Evolutionary conservation across 2,113 vertebrate species (phyloP), one percentile per base, ranked within the genome.

Genomic region (Sinocyclocheilus anophthalmus): DNA sequence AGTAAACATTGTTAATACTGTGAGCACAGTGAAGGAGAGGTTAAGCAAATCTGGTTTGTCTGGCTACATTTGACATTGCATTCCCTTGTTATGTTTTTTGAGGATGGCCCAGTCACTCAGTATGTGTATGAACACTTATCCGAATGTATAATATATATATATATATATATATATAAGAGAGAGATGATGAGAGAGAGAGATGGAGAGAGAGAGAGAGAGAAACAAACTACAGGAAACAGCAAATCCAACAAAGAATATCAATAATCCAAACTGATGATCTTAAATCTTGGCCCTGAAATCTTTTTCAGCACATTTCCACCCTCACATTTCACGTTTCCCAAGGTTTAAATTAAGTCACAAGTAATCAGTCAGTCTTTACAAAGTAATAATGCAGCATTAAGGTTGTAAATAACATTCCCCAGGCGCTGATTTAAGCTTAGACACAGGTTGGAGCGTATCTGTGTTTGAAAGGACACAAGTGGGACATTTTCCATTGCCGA

Each of bases 401-500:
- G 7, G 10, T 22, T 37, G 6, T 61, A n/a, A 37, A 72, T 72
- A 33, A 39, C 69, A 39, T 39, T 39, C 18, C 18, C 8, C 18
- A 11, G 69, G 69, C 1, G 9, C 9, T 22, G 37, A 39, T 42
- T 37, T 33, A 57, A 61, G 33, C 10, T n/a, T 11, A 53, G 24
- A 77, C 76, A 77, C 50, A 22, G 3, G 14, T 20, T 78, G 76
- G 11, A 37, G 22, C 22, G 7, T n/a, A 22, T 26, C 1, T 24
- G 1, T 50, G 14, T 50, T 65, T 26, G 30, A 81, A 50, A 42
- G 11, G 13, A 61, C 80, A 69, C 80, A 50, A 81, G 26, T 42
- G 26, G 45, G 61, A 13, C 20, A 53, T 53, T 72, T 83, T 83
- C 65, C 81, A 83, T 83, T 69, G 65, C 81, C 3, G 12, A 50